Conservation (phyloP, 1,140 invertebrate genomes). For the Anoplophora glabripennis region DNA sequence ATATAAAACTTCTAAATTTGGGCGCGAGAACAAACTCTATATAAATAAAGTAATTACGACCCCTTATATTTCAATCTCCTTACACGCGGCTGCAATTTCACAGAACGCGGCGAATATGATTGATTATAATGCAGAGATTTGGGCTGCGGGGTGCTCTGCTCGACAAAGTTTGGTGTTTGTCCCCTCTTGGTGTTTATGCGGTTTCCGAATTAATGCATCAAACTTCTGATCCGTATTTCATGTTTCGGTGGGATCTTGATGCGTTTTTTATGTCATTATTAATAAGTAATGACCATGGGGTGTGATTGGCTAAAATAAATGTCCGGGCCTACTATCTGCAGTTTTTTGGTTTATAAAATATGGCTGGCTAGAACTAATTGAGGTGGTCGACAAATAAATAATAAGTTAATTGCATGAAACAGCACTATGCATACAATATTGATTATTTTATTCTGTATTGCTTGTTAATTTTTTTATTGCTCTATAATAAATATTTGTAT, state of each 20-base stretch:
- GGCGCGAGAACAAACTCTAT: conserved; percentile 6
- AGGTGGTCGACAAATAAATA: too few species aligned
- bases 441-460: too few species aligned
- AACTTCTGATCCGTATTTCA: conserved; percentile 18
- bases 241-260: conserved; percentile 13
- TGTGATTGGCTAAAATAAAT: too few species aligned
- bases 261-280: conserved; percentile 20
- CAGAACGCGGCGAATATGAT: conserved; percentile 16
- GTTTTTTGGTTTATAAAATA: too few species aligned
- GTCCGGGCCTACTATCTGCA: too few species aligned
- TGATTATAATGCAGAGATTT: conserved; percentile 21
- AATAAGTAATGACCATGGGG: conserved; percentile 10
- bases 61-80: conserved; percentile 19
- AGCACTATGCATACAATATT: too few species aligned
- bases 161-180: conserved; percentile 15
- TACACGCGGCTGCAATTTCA: conserved; percentile 17
- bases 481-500: too few species aligned
- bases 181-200: conserved; percentile 14
- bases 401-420: too few species aligned
- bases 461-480: too few species aligned
- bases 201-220: conserved; percentile 20
- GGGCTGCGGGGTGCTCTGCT: conserved; percentile 5
- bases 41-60: conserved; percentile 21
- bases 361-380: too few species aligned
- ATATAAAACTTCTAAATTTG: too few species aligned